Base-by-base conservation (phyloP, 2,888 invertebrate species). In the Hemithea aestivaria region DNA sequence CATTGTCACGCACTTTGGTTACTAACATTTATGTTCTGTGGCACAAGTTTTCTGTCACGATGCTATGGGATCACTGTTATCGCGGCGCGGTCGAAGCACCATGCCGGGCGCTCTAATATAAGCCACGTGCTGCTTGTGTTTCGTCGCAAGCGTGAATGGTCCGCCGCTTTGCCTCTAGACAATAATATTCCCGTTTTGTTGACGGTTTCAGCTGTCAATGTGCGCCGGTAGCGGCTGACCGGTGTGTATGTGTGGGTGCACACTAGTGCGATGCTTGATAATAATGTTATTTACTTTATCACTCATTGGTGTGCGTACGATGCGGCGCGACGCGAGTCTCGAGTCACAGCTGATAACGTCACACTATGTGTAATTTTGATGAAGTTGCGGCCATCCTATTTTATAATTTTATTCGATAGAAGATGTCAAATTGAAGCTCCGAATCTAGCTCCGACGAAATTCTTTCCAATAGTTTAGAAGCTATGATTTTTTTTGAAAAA, bases 111-210 rank as follows among this genome's bases (percentile, higher is more conserved):
- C 58, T 65, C 71, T 82, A 83, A 73, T 79, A 78, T 76, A 76
- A 79, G 69, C 79, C 83, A 82, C 85, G 84, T 85, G 85, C 59
- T 73, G 53, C 56, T 54, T 70, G 77, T 73, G 74, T 66, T 74
- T 78, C 75, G 77, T 55, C 62, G 66, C 64, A 62, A 66, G 67
- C 73, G 74, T 73, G 76, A 83, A 74, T 82, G 80, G 67, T 67
- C 59, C 54, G 56, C 52, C 53, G 58, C 55, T 52, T 63, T 63
- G 66, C 62, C 32, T 21, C 8, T 30, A 27, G 28, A 40, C 40
- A 36, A 35, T 25, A 29, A 43, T 58, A 53, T 56, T 66, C 58
- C 61, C 56, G 69, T 66, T 65, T 71, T 79, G 80, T 79, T 82
- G 79, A 76, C 71, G 63, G 67, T 80, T 73, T 74, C 69, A 76